These are phyloP conservation scores for Tetramorium simillimum DNA, from an alignment of 1,140 invertebrate species.

Conservation along the genomic window DNA sequence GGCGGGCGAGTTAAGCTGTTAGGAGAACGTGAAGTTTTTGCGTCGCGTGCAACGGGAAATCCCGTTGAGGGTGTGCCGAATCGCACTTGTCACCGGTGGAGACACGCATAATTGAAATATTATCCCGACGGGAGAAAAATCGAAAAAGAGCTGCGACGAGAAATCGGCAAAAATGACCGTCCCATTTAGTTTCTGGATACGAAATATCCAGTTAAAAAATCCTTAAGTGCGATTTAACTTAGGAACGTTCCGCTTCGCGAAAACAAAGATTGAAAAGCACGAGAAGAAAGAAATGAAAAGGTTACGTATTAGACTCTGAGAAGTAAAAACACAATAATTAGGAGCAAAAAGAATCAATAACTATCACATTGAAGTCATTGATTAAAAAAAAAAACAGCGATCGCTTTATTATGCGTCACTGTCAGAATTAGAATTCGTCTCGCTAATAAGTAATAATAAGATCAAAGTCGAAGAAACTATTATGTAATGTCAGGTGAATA, in stretches of 20 bases:
- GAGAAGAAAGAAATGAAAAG: background rate
- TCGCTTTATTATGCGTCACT: background rate
- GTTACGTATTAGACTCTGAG: background rate
- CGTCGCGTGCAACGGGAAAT: slow-evolving; percentile 64
- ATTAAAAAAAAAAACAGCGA: background rate
- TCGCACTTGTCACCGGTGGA: background rate
- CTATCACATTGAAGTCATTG: background rate
- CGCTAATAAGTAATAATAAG: background rate
- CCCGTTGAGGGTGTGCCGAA: slow-evolving; percentile 43
- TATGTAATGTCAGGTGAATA: background rate
- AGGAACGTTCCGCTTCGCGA: background rate
- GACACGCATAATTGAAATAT: background rate
- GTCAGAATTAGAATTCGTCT: background rate
- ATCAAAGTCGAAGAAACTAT: background rate
- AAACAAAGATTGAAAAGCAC: background rate
- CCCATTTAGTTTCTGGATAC: background rate
- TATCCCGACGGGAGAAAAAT: background rate
- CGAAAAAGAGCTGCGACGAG: background rate
- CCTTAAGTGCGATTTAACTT: background rate
- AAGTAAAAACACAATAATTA: too few relatives aligned
- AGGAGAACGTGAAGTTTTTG: slow-evolving; percentile 66
- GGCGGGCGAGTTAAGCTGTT: slow-evolving; percentile 53
- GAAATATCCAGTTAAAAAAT: background rate
- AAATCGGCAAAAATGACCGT: background rate
- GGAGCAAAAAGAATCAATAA: background rate